Evolutionary conservation across 2,797 vertebrate species (phyloP).

Genomic region (Oreortyx pictus): DNA sequence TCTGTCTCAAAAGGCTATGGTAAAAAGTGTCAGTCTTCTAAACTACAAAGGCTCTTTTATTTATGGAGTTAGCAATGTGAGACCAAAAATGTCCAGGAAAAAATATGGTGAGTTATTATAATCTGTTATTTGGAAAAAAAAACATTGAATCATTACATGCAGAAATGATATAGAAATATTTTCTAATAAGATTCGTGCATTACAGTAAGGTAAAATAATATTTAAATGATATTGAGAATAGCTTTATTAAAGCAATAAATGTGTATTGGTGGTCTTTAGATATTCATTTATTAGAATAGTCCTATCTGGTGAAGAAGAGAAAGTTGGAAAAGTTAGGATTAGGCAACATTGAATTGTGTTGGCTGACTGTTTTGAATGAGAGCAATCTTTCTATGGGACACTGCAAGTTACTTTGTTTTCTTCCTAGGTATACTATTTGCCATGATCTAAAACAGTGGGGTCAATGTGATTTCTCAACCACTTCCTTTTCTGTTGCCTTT

Average conservation of each 20-base stretch:
- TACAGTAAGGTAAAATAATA: neutral
- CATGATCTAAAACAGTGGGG: neutral
- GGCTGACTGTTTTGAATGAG: neutral
- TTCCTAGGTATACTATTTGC: neutral
- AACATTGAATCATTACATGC: neutral
- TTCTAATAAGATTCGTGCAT: neutral
- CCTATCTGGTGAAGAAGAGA: neutral
- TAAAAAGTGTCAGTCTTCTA: neutral
- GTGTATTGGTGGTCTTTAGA: fast-evolving
- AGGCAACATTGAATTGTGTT: neutral
- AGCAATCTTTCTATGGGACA: neutral
- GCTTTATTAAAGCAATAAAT: neutral
- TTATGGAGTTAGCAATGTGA: neutral
- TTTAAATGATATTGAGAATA: neutral
- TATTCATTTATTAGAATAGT: neutral
- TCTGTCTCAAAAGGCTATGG: neutral
- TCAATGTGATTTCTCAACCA: neutral
- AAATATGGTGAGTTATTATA: neutral
- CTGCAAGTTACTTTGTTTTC: neutral
- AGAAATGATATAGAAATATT: neutral
- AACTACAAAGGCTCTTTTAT: neutral
- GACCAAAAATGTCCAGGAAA: neutral
- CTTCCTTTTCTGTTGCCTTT: neutral
- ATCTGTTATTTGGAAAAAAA: neutral
- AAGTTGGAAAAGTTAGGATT: neutral